phyloP scores from a whole-genome alignment of 2,113 vertebrate species.

The Anarrhichthys ocellatus region DNA sequence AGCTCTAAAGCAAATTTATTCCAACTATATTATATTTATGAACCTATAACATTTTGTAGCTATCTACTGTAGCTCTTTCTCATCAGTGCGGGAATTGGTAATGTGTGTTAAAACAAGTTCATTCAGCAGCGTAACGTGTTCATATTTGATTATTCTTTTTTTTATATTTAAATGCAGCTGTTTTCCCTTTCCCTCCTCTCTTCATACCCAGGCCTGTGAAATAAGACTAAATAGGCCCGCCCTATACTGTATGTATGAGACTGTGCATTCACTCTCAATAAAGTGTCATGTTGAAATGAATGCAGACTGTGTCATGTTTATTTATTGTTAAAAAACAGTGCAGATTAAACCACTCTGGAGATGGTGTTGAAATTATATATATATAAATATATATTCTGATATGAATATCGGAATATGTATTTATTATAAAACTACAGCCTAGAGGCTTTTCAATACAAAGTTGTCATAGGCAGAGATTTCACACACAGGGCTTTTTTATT shows the following conservation, averaged over 20 bases:
- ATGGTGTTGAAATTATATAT: background rate
- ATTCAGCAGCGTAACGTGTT: slow-evolving; percentile 64
- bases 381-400: no score
- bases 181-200: slow-evolving; percentile 60
- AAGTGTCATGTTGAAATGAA: slow-evolving; percentile 76
- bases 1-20: slow-evolving; percentile 77
- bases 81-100: slow-evolving; percentile 60
- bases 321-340: background rate
- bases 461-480: no score
- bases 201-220: slow-evolving; percentile 60
- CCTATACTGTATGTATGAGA: slow-evolving; percentile 76
- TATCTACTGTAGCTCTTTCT: slow-evolving; percentile 77
- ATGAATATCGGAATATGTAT: background rate
- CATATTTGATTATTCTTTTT: slow-evolving; percentile 54
- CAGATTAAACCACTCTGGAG: background rate
- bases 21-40: slow-evolving; percentile 84
- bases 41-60: slow-evolving; percentile 81
- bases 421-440: background rate
- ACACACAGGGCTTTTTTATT: no score
- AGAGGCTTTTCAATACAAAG: background rate
- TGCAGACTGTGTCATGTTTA: background rate
- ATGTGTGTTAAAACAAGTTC: slow-evolving; percentile 60
- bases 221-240: slow-evolving; percentile 48
- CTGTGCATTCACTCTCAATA: slow-evolving; percentile 79
- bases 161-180: slow-evolving; percentile 66